These are phyloP conservation scores for Acropternis orthonyx DNA, from an alignment of 2,797 vertebrate genomes.

Conservation along the genomic window DNA sequence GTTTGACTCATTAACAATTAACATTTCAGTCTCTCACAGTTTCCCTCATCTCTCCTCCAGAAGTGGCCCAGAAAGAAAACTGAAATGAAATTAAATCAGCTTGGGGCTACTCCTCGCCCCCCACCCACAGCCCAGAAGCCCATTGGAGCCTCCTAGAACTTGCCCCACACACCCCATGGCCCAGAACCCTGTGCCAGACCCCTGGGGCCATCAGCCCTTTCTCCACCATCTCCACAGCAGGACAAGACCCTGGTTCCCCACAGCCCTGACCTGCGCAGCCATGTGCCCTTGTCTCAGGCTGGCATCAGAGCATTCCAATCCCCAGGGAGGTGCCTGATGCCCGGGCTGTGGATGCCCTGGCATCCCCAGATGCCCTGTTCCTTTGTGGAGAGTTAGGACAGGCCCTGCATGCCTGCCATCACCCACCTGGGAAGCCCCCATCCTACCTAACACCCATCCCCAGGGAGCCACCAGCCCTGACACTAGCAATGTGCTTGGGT, in stretches of 20 bases:
- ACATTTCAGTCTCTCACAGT: not conserved
- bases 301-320: fast-evolving
- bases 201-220: not conserved
- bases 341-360: fast-evolving
- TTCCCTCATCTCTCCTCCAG: not conserved
- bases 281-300: fast-evolving
- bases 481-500: not conserved
- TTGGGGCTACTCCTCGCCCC: not conserved
- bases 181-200: not conserved
- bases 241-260: not conserved
- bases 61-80: not conserved
- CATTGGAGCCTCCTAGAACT: not conserved
- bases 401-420: no score
- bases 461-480: not conserved
- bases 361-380: fast-evolving
- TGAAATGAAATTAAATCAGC: not conserved
- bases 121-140: not conserved
- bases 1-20: not conserved
- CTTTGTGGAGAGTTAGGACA: not conserved
- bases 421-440: fast-evolving
- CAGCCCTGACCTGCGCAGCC: not conserved
- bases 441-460: fast-evolving
- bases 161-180: not conserved
- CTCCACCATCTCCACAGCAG: not conserved
- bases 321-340: fast-evolving